Base-by-base conservation (phyloP, 2,113 vertebrate genomes). In the Hymenochirus boettgeri region DNA sequence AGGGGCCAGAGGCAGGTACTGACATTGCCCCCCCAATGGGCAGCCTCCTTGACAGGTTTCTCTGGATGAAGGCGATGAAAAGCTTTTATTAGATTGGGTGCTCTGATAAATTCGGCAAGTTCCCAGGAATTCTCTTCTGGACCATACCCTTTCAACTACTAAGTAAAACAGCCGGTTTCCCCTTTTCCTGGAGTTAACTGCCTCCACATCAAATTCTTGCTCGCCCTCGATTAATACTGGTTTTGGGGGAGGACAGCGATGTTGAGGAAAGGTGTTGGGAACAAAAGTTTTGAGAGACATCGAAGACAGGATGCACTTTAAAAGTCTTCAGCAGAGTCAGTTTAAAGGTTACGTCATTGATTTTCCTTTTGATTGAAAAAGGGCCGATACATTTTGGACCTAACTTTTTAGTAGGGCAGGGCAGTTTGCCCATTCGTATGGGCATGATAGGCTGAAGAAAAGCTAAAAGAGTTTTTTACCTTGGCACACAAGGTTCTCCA, bases 401-500 rank as follows among this genome's bases (percentile, higher is more conserved):
- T 7, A 50, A 21, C 11, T 50, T 50, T 19, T 21, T 50, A 3
- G 47, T 21, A 2, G 47, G 47, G 7, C 17, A 21, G 3, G n/a
- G 3, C 5, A 21, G 25, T 15, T 2, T 11, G 12, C 4, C 25
- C 25, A 39, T 70, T 60, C 51, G 29, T 56, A 39, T 55, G 56
- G 27, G 23, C 5, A 31, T 29, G 27, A 50, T 7, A 61, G n/a
- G 27, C 11, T 26, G 37, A 29, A 15, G 79, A 74, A 60, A 53
- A 72, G 70, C 48, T 47, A 48, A 75, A 74, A 77, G 66, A 67
- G 71, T 70, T 72, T 66, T 50, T 57, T 70, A 69, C 60, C 72
- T 80, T 4, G 1, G 5, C 4, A 27, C 51, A 53, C 5, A 53
- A 53, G 3, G 7, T 2, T 23, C 25, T 53, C 51, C 51, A 53